Base-by-base conservation (phyloP, 2,888 invertebrate species). In the Temnothorax rugatulus region DNA sequence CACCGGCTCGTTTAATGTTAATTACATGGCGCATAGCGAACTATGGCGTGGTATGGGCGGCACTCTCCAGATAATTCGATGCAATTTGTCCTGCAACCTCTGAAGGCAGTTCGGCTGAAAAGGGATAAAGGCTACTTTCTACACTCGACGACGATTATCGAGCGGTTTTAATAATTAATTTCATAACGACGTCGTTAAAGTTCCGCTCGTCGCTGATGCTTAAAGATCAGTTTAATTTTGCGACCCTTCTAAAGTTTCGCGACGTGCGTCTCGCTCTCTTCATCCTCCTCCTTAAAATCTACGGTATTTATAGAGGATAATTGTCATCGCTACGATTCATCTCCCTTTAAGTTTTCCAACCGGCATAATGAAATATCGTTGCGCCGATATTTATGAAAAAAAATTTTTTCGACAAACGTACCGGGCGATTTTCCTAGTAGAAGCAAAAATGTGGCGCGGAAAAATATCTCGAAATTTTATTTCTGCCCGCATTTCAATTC, bases 131-230 rank as follows among this genome's bases (percentile, higher is more conserved):
- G 82, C 81, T 76, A 85, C 69, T 82, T 73, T 81, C 57, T 71
- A 64, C 82, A 61, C 68, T 75, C 81, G 64, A 54, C 74, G 82
- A 86, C 82, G 89, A 88, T 90, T 88, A 89, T 90, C 89, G 90
- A 79, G 73, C 69, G 69, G 86, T 71, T 90, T 90, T 85, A 87
- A 90, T 90, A 87, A 90, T 90, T 90, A 87, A 90, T 90, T 86
- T 87, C 76, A 63, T 84, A 88, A 89, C 74, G 86, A 87, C 83
- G 83, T 86, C 85, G 85, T 89, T 89, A 86, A 88, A 85, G 83
- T 86, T 79, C 57, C 63, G 61, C 44, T 71, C 66, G 50, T 75
- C 52, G 82, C 50, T 79, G 68, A 79, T 73, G 85, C 83, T 82
- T 61, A 83, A 86, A 87, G 87, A 89, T 86, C 88, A 82, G 77